phyloP scores from a whole-genome alignment of 2,797 vertebrate genomes.

The Halcyon badia region DNA sequence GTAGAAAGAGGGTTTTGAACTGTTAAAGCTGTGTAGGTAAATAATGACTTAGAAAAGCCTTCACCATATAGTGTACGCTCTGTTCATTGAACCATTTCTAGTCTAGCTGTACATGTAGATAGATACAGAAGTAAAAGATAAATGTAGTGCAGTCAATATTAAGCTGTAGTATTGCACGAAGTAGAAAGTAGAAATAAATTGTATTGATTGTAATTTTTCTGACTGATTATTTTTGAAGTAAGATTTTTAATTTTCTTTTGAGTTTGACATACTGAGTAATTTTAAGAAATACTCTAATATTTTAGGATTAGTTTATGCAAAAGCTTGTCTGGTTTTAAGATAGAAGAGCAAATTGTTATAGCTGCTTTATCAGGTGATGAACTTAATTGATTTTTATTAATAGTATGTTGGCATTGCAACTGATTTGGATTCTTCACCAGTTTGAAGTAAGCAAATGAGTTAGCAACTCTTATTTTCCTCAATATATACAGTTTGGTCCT shows the following conservation, averaged over 20 bases:
- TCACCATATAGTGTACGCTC: accelerated
- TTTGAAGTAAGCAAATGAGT: not conserved
- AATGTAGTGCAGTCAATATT: not conserved
- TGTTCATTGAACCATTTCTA: not conserved
- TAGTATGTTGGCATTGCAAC: not conserved
- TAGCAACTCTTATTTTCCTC: not conserved
- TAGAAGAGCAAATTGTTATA: not conserved
- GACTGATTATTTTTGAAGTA: not conserved
- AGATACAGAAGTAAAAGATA: not conserved
- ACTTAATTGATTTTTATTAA: not conserved
- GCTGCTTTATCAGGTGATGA: not conserved
- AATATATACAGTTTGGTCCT: not conserved
- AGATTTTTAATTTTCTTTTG: not conserved
- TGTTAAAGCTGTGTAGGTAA: not conserved
- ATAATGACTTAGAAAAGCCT: not conserved
- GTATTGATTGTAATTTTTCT: not conserved
- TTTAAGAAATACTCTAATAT: not conserved
- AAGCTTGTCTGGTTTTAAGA: not conserved
- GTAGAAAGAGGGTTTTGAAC: not conserved
- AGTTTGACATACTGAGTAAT: not conserved
- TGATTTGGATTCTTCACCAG: not conserved
- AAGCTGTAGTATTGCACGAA: not conserved
- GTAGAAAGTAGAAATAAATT: not conserved
- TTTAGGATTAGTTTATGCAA: not conserved
- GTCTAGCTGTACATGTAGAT: not conserved